Evolutionary conservation across 92 coral and sea anemone genomes (phyloP), one percentile per base, ranked within the genome.

Genomic region (Heteractis magnifica): DNA sequence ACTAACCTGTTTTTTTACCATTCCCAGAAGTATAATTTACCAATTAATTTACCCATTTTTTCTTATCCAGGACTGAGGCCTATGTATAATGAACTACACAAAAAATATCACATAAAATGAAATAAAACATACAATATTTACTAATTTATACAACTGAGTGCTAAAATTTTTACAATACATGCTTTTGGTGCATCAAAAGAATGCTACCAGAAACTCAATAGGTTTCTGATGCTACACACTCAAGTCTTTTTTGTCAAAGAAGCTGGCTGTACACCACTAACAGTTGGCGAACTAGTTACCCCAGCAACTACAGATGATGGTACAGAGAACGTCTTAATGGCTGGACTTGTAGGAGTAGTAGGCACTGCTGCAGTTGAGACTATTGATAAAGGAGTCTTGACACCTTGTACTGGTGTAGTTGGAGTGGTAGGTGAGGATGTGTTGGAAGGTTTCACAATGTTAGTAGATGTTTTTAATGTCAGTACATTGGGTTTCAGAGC

Each of bases 401-500:
- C 81, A 50, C 95, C 71, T 50, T 62, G 70, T 62, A 82, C 93
- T 73, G 94, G 94, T 62, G 90, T 88, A 44, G 92, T 90, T 19
- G 98, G 92, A 56, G 93, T 87, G 68, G 94, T 86, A 41, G 99
- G 95, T 44, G 94, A 86, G 44, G 92, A 53, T 5, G 86, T 81
- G 44, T 92, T 86, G 5, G 83, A 9, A 79, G 72, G 10, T 88
- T 77, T 14, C 84, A 78, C 15, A 80, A 84, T 55, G 23, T 79
- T 79, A 48, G 86, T 19, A 13, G 80, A 71, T 50, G 94, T 85
- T 60, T 86, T 88, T 2, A 93, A 84, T 51, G 91, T 89, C 3
- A 93, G 86, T 65, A 93, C 82, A 16, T 87, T 89, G 3, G 99
- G 92, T 87, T 92, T 94, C 71, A 92, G 90, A 51, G 94, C 90